A percentile compares a stretch with the other conserved stretches of the same genome.
Evolutionary conservation across 2,888 invertebrate species (phyloP).

Genomic region (Ormyrus nitidulus): DNA sequence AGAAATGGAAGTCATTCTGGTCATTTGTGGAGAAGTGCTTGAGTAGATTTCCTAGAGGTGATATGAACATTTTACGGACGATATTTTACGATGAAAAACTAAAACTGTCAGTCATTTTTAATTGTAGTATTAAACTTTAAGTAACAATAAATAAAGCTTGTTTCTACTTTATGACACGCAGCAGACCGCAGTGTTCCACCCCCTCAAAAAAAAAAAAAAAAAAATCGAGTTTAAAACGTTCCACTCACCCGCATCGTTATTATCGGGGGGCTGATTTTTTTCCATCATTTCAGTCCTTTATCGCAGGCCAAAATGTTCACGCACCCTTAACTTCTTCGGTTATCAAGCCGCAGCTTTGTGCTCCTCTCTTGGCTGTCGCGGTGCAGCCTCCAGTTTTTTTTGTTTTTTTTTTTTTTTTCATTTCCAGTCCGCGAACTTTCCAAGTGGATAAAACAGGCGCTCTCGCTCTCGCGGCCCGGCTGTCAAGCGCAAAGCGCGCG

Average conservation of each 20-base stretch:
- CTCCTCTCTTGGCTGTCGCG: background rate
- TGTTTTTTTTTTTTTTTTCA: background rate
- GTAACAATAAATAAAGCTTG: too few species aligned
- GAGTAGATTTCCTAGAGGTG: too few species aligned
- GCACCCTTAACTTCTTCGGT: conserved; percentile 27
- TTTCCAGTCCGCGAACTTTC: conserved; percentile 24
- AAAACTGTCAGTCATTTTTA: too few species aligned
- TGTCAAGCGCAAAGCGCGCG: conserved; percentile 51
- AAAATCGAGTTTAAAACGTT: background rate
- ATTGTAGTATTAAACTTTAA: too few species aligned
- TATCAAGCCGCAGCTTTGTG: conserved; percentile 7
- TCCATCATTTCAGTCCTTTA: conserved; percentile 12
- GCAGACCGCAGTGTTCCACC: too few species aligned
- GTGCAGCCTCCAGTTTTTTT: conserved; percentile 9
- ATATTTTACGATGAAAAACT: too few species aligned
- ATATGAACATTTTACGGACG: too few species aligned
- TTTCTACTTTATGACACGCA: too few species aligned
- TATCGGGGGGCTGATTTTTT: conserved; percentile 21
- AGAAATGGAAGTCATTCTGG: too few species aligned
- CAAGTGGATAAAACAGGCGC: conserved; percentile 30
- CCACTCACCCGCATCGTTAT: conserved; percentile 1
- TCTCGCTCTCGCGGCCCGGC: background rate
- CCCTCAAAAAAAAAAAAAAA: background rate
- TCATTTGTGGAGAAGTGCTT: too few species aligned
- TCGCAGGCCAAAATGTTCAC: conserved; percentile 26